A percentile compares a stretch with the other conserved stretches of the same genome.
Conservation (phyloP, 2,888 invertebrate genomes). For the Eristalinus sepulchralis region DNA sequence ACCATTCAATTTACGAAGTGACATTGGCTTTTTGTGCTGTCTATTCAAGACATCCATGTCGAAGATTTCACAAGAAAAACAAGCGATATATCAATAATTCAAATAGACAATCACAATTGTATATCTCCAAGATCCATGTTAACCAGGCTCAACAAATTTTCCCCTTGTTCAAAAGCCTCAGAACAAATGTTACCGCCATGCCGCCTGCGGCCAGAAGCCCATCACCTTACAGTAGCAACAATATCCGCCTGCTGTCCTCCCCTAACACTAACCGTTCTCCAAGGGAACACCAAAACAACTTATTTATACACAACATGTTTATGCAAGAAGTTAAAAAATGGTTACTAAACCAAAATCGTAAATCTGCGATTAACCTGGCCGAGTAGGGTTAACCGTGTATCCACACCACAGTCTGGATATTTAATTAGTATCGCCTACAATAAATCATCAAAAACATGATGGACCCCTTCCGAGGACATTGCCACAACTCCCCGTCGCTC, state of each 20-base stretch:
- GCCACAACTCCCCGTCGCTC: background rate
- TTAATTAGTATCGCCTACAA: slow-evolving; percentile 60
- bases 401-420: slow-evolving; percentile 40
- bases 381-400: too few relatives aligned
- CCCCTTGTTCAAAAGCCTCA: too few relatives aligned
- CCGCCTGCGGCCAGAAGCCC: background rate
- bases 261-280: background rate
- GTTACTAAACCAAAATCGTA: slow-evolving; percentile 31
- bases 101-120: too few relatives aligned
- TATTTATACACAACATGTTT: background rate
- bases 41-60: too few relatives aligned
- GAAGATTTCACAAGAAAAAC: too few relatives aligned
- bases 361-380: slow-evolving; percentile 42
- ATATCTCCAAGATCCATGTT: too few relatives aligned
- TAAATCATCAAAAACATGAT: slow-evolving; percentile 32
- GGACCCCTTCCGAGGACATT: background rate
- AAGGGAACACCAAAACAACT: background rate
- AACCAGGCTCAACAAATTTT: too few relatives aligned
- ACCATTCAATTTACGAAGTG: too few relatives aligned
- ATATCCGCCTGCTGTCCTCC: background rate
- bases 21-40: too few relatives aligned
- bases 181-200: background rate
- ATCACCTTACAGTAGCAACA: background rate
- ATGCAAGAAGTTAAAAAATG: slow-evolving; percentile 7
- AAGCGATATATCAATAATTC: too few relatives aligned